These are phyloP conservation scores for Phoxinus dragarum DNA, from an alignment of 2,797 vertebrate species.

Conservation along the genomic window DNA sequence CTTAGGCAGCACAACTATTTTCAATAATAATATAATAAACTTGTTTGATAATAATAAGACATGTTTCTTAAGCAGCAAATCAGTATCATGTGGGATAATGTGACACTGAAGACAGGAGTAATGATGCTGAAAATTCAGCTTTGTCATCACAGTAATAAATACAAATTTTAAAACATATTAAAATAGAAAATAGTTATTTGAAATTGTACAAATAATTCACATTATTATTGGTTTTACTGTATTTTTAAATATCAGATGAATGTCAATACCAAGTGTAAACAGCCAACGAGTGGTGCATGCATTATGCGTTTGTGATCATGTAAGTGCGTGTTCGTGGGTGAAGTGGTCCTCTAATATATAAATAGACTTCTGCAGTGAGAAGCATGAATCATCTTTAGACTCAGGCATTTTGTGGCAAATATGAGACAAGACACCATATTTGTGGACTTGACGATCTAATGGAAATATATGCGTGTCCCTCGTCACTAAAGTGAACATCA, in stretches of 20 bases:
- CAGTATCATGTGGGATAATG: background rate
- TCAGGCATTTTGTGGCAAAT: background rate
- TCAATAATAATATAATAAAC: background rate
- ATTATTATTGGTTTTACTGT: background rate
- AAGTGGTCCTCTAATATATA: slow-evolving; percentile 27
- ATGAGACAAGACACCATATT: slow-evolving; percentile 27
- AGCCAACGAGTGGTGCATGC: slow-evolving; percentile 15
- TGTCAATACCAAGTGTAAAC: background rate
- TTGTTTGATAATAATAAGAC: background rate
- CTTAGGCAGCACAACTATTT: background rate
- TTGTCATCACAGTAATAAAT: background rate
- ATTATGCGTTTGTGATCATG: background rate
- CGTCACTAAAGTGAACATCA: background rate
- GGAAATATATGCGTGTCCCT: background rate
- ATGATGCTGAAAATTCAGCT: background rate
- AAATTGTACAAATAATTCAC: background rate
- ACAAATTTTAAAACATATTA: background rate
- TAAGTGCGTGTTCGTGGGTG: slow-evolving; percentile 12
- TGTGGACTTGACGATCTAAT: background rate
- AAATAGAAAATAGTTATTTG: background rate
- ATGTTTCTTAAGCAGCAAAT: background rate
- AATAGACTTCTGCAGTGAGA: slow-evolving; percentile 50
- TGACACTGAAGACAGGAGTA: background rate
- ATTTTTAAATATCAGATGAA: background rate
- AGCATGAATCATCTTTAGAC: slow-evolving; percentile 40